A percentile compares a stretch with the other conserved stretches of the same genome.
Conservation (phyloP, 2,888 invertebrate species). For the Tenthredo notha region DNA sequence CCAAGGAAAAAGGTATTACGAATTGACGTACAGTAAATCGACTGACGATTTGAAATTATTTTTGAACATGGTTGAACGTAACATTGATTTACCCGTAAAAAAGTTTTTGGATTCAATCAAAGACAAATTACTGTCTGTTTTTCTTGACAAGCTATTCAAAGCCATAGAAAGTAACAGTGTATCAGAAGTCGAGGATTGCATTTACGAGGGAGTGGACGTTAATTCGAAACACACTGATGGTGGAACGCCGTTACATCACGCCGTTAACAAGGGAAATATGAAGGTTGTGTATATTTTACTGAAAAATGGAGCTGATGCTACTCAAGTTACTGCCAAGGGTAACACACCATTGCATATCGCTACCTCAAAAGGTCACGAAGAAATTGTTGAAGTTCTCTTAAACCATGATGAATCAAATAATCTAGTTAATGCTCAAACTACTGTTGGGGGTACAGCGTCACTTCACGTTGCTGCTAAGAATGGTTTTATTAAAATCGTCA, state of each 20-base stretch:
- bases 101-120: background rate
- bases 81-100: background rate
- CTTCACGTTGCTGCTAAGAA: conserved; percentile 62
- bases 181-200: conserved; percentile 18
- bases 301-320: conserved; percentile 57
- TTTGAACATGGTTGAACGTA: background rate
- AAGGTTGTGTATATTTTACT: conserved; percentile 56
- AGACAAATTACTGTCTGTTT: background rate
- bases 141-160: background rate
- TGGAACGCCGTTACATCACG: conserved; percentile 60
- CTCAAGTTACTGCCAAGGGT: conserved; percentile 55
- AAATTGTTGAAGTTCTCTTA: conserved; percentile 57
- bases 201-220: background rate
- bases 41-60: background rate
- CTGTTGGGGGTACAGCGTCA: conserved; percentile 55
- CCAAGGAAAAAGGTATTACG: conserved; percentile 2
- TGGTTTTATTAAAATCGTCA: conserved; percentile 57
- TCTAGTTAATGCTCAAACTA: conserved; percentile 60
- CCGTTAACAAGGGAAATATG: conserved; percentile 56
- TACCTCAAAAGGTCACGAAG: conserved; percentile 53
- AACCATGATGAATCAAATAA: conserved; percentile 58
- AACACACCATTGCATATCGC: conserved; percentile 62
- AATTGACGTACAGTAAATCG: background rate
- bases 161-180: conserved; percentile 16
- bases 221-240: conserved; percentile 51